Conservation (phyloP, 2,888 invertebrate species). For the Aethes cnicana region DNA sequence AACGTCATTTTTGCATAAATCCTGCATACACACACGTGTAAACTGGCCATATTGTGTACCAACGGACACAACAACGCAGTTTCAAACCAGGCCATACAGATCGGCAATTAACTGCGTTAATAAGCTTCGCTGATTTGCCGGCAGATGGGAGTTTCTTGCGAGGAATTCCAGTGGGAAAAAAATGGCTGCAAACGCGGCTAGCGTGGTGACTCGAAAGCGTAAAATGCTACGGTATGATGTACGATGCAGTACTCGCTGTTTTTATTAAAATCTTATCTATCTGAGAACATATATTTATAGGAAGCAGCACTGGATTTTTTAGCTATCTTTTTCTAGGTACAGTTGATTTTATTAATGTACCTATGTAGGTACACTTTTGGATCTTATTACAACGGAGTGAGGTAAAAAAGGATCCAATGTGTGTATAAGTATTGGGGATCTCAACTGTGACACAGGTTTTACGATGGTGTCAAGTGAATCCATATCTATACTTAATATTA, state of each 20-base stretch:
- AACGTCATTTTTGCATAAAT: background rate
- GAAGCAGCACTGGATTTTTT: no score
- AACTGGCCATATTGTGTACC: background rate
- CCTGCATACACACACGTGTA: conserved; percentile 1
- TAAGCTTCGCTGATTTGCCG: conserved; percentile 47
- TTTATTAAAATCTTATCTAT: background rate
- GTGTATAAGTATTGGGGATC: no score
- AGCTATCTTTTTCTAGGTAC: no score
- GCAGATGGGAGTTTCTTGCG: conserved; percentile 63
- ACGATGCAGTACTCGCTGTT: conserved; percentile 1
- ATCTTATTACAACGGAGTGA: no score
- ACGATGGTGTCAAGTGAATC: no score
- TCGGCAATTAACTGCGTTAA: conserved; percentile 71
- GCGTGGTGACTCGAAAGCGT: conserved; percentile 74
- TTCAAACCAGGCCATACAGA: conserved; percentile 59
- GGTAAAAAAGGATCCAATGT: no score
- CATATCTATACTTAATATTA: no score
- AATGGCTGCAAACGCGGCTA: conserved; percentile 45
- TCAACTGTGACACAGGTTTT: no score
- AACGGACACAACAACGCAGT: conserved; percentile 32
- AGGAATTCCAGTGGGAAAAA: conserved; percentile 69
- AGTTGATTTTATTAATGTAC: no score
- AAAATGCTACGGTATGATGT: conserved; percentile 47
- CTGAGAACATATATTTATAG: no score
- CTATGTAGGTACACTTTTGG: no score